Base-by-base conservation (phyloP, 2,113 vertebrate species). In the Tyto alba region DNA sequence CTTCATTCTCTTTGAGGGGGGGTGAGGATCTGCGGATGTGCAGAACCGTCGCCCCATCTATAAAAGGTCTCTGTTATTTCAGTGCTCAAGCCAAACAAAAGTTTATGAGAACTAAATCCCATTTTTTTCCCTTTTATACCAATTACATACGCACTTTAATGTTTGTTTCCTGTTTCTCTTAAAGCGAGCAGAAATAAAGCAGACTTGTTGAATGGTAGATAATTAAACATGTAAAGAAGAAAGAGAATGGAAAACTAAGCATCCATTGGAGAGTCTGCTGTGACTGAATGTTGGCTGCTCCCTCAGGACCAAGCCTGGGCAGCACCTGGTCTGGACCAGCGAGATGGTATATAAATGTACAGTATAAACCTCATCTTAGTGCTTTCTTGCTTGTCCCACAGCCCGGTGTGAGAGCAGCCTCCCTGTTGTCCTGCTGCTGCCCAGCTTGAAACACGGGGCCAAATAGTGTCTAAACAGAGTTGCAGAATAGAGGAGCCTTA, bases 151-250 rank as follows among this genome's bases (percentile, higher is more conserved):
- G 2, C 26, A 34, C 50, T 93, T 96, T 81, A 72, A 64, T 88
- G 79, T 87, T 79, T 91, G 45, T 53, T 88, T 91, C 53, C 48
- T 74, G 27, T 13, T 80, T 83, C 89, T 93, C 30, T 75, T 47
- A 83, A 92, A 95, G 66, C 45, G 83, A 92, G 59, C 53, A 52
- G 89, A 96, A 96, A 85, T 63, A 85, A 97, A 96, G 64, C 80
- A 96, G 85, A 69, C 38, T 71, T 77, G 38, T 73, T 77, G 59
- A 96, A 85, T 43, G 67, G 80, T 50, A 81, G 88, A 69, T 83
- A 89, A 89, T 85, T 64, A 95, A 94, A 92, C 48, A 52, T 34
- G 67, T 6, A 30, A 89, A 93, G 87, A 97, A 85, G 73, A 96
- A 96, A 96, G 66, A 43, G 27, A 90, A 93, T 43, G 74, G 38